Evolutionary conservation across 2,113 vertebrate species (phyloP).

Genomic region (Phodopus roborovskii): DNA sequence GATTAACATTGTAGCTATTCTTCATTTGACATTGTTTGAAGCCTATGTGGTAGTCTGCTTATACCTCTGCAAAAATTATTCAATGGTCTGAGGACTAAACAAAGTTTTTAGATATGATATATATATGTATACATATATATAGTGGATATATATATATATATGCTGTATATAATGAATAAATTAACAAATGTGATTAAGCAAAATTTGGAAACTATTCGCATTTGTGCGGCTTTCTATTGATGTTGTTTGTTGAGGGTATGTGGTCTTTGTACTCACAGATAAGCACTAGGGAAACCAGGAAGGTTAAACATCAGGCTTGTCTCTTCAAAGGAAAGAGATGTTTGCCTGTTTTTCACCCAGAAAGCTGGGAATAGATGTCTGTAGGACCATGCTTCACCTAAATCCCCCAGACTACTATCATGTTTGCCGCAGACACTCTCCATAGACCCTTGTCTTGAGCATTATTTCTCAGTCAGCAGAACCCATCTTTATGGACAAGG

Average conservation of each 20-base stretch:
- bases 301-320: background rate
- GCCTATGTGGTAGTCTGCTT: background rate
- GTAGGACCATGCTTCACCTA: background rate
- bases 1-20: constrained; percentile 24
- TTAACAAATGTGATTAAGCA: background rate
- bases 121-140: too few species aligned
- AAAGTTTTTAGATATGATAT: constrained; percentile 9
- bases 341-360: background rate
- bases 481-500: background rate
- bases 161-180: background rate
- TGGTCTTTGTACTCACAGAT: background rate
- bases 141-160: background rate
- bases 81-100: background rate
- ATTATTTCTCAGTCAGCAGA: background rate
- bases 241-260: background rate
- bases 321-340: background rate
- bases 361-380: background rate
- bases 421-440: background rate
- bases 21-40: constrained; percentile 41
- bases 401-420: background rate
- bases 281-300: background rate
- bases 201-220: background rate
- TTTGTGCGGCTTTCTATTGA: constrained; percentile 47
- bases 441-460: background rate
- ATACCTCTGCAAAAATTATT: background rate